phyloP scores from a whole-genome alignment of 2,888 invertebrate species.

The Lithophane socia region DNA sequence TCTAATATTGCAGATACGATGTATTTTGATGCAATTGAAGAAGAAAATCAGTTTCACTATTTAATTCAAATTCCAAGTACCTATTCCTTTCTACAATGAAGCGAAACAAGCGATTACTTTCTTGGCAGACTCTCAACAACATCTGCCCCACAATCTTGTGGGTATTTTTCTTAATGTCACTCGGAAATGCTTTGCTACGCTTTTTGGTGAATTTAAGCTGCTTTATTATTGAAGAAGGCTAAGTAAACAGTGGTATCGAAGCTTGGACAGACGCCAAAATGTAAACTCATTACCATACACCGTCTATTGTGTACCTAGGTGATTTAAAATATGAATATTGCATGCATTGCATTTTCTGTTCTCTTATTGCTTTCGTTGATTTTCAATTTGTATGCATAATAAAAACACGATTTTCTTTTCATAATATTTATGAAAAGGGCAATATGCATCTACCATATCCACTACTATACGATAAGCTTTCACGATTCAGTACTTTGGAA shows the following conservation, averaged over 20 bases:
- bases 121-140: conserved; percentile 68
- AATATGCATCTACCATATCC: not conserved
- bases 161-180: conserved; percentile 58
- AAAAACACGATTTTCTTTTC: conserved; percentile 17
- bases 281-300: conserved; percentile 60
- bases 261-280: conserved; percentile 66
- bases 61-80: conserved; percentile 61
- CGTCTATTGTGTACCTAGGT: conserved; percentile 38
- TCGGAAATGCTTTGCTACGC: conserved; percentile 45
- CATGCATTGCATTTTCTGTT: conserved; percentile 27
- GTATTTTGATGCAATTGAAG: conserved; percentile 50
- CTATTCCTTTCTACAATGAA: conserved; percentile 58
- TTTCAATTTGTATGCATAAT: conserved; percentile 48
- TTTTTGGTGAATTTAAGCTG: conserved; percentile 45
- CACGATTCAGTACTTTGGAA: not conserved
- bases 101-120: conserved; percentile 46
- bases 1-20: not conserved
- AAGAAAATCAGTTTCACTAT: conserved; percentile 66
- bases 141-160: conserved; percentile 53
- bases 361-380: conserved; percentile 32
- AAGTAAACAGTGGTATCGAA: conserved; percentile 64
- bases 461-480: not conserved
- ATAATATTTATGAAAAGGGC: conserved; percentile 26
- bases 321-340: conserved; percentile 53
- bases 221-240: conserved; percentile 54